Base-by-base conservation (phyloP, 64 coral and sea anemone species). In the Montipora cactus region DNA sequence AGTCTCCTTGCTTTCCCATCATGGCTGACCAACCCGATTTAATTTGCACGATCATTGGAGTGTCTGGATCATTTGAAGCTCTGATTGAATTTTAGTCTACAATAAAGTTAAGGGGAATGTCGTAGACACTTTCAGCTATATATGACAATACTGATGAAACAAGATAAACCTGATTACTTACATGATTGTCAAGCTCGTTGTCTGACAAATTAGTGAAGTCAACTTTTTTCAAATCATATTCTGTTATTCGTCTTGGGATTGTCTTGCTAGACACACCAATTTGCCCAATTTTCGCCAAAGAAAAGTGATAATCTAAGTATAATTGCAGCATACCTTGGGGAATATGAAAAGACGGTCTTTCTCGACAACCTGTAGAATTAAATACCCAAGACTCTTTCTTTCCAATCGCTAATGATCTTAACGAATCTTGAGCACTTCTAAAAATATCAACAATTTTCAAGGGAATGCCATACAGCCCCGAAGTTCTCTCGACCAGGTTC, bases 201-300 rank as follows among this genome's bases (percentile, higher is more conserved):
- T 70, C 67, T 70, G 67, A 70, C 67, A 70, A 6, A 70, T 70
- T 70, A 70, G 67, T 70, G 67, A 70, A 70, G 67, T 70, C 67
- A 70, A 70, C 67, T 70, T 14, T 70, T 70, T 70, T 70, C 9
- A 70, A 70, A 70, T 70, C 67, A 76, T 77, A 93, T 66, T 76
- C 47, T 73, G 57, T 62, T n/a, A 93, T 87, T 5, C 91, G 81
- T 72, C 81, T 67, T 48, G 47, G 44, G 74, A 93, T 85, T 87
- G 91, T 87, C 70, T 93, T 93, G 49, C 91, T 18, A 44, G 81
- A 87, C 44, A 83, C 80, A 74, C 76, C 75, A 18, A 90, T 59
- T 78, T 90, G 74, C 59, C 72, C 88, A 47, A 90, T 77, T 62
- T 90, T 90, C 74, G 74, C 78, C 44, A 90, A 25, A 78, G 49